Evolutionary conservation across 2,113 vertebrate genomes (phyloP), one percentile per base, ranked within the genome.

Genomic region (Myiozetetes cayanensis): DNA sequence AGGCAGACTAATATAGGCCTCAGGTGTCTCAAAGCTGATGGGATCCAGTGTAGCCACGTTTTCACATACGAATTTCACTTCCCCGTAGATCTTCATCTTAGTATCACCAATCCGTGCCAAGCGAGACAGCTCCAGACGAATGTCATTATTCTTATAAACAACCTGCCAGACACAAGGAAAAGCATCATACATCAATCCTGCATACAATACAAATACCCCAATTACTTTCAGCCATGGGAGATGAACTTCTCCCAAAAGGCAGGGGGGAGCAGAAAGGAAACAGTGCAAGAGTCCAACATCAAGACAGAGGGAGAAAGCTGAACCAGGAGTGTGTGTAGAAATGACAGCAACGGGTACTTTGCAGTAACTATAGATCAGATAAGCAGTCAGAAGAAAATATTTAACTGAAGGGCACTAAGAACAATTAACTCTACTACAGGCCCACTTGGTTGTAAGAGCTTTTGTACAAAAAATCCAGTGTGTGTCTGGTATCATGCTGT

Each of bases 141-240:
- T 99, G 77, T 99, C 99, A 0, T 99, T 99, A 98, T 99, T 99
- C 96, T 99, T 99, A 97, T 99, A 99, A 88, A 99, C 99, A 97
- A 99, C 99, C 99, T 99, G 98, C 87, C 78, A 95, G 74, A 95
- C 88, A 96, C 81, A 97, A 96, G 92, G 44, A 62, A 92, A 97
- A 93, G 91, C 65, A 88, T 50, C 97, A 96, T 96, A 96, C 95
- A 98, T 98, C 97, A 98, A 73, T 95, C 94, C 91, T 95, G 44
- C 74, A 93, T 94, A 94, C 74, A 92, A 77, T 83, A 87, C 92
- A 93, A 91, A 95, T 46, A 81, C 61, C 68, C 80, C 92, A 93
- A 86, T 95, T 90, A 78, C 96, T 83, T 88, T 59, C 82, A 96
- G 86, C 76, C 66, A 73, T 49, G 72, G 50, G 74, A 96, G 71